These are phyloP conservation scores for Nannoperca australis DNA, from an alignment of 2,797 vertebrate genomes.

Conservation along the genomic window DNA sequence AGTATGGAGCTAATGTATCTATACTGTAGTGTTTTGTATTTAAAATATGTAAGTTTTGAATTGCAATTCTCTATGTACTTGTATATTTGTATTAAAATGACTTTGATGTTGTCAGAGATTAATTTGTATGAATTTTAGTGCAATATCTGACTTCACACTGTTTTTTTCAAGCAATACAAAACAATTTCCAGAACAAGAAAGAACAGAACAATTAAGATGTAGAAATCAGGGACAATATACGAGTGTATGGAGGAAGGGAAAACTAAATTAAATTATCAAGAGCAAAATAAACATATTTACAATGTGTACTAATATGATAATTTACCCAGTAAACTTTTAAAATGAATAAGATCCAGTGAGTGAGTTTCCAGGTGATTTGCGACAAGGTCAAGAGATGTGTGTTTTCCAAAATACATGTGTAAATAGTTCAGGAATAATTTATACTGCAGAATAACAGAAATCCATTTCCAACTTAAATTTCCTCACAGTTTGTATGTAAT, in stretches of 20 bases:
- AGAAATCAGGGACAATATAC: neutral
- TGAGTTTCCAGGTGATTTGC: neutral
- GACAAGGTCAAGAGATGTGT: neutral
- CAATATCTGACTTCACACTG: neutral
- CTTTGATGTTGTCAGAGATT: neutral
- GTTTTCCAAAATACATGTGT: neutral
- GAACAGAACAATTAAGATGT: neutral
- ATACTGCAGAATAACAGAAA: neutral
- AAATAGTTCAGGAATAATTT: neutral
- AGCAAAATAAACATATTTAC: neutral
- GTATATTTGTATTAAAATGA: conserved; percentile 61
- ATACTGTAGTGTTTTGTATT: conserved; percentile 27
- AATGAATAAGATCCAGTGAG: neutral
- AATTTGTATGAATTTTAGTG: neutral
- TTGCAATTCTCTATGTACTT: conserved; percentile 31
- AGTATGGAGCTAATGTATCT: conserved; percentile 23
- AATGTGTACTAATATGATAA: neutral
- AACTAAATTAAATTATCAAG: neutral
- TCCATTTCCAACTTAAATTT: neutral
- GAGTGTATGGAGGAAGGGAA: neutral
- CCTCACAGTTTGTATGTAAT: neutral
- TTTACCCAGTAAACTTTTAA: neutral
- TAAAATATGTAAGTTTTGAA: conserved; percentile 28
- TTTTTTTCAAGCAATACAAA: conserved; percentile 8
- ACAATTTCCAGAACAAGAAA: neutral